Evolutionary conservation across 1,140 invertebrate species (phyloP).

Genomic region (Lepidostoma basale): DNA sequence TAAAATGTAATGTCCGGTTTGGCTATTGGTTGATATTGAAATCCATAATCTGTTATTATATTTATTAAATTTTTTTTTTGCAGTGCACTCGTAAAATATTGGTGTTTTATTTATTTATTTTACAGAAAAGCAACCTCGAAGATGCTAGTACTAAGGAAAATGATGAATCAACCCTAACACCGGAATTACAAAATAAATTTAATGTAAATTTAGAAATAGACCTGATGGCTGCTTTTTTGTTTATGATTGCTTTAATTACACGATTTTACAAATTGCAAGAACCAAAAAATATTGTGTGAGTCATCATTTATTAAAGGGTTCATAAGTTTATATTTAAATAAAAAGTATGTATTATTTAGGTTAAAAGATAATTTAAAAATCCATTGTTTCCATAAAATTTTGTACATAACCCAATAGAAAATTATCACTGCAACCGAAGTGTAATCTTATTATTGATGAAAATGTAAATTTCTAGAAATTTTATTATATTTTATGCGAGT

Average conservation of each 20-base stretch:
- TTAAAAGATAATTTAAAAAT: conserved; percentile 28
- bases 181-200: conserved; percentile 48
- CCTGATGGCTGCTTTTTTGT: conserved; percentile 73
- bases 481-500: too few species aligned
- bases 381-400: conserved; percentile 15
- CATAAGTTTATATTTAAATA: not conserved
- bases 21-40: not conserved
- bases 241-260: conserved; percentile 73
- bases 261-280: conserved; percentile 84
- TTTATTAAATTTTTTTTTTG: not conserved
- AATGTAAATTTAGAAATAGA: conserved; percentile 77
- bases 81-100: not conserved
- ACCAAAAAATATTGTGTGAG: conserved; percentile 90
- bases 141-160: conserved; percentile 16
- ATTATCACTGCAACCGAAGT: not conserved
- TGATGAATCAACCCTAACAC: conserved; percentile 1
- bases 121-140: conserved; percentile 50
- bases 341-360: not conserved
- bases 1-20: too few species aligned
- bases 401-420: not conserved
- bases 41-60: not conserved
- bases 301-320: conserved; percentile 42
- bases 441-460: not conserved
- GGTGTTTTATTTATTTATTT: not conserved
- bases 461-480: not conserved